phyloP scores from a whole-genome alignment of 2,888 invertebrate genomes.

The Dasysyrphus tricinctus region DNA sequence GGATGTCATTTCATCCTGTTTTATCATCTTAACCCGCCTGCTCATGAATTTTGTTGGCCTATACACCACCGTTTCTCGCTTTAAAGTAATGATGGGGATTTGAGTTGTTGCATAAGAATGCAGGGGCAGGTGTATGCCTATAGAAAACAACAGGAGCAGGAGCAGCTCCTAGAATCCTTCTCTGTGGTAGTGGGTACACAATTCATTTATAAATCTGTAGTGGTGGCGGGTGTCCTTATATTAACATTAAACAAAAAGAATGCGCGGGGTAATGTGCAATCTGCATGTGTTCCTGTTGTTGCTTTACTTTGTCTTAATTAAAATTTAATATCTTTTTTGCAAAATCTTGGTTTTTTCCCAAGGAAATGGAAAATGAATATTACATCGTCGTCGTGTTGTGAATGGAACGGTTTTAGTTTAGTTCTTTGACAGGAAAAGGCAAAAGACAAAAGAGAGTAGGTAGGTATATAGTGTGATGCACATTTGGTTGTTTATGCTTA shows the following conservation, averaged over 20 bases:
- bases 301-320: constrained; percentile 76
- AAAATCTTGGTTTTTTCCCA: constrained; percentile 54
- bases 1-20: constrained; percentile 19
- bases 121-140: not conserved
- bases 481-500: not conserved
- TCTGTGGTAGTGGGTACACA: not conserved
- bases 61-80: not conserved
- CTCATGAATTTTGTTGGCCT: constrained; percentile 2
- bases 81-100: constrained; percentile 10
- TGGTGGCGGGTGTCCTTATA: not conserved
- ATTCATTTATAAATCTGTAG: constrained; percentile 12
- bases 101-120: not conserved
- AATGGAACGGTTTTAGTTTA: constrained; percentile 38
- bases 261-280: not conserved
- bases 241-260: not conserved
- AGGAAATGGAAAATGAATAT: constrained; percentile 70
- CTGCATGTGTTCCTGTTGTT: constrained; percentile 8
- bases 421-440: constrained; percentile 23
- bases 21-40: not conserved
- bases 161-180: not conserved
- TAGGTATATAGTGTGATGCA: not conserved
- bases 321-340: constrained; percentile 75
- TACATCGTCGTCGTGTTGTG: constrained; percentile 14
- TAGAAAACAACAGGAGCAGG: not conserved
- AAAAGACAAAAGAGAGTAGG: constrained; percentile 2